Base-by-base conservation (phyloP, 1,140 invertebrate species). In the Drosophila pseudoobscura region DNA sequence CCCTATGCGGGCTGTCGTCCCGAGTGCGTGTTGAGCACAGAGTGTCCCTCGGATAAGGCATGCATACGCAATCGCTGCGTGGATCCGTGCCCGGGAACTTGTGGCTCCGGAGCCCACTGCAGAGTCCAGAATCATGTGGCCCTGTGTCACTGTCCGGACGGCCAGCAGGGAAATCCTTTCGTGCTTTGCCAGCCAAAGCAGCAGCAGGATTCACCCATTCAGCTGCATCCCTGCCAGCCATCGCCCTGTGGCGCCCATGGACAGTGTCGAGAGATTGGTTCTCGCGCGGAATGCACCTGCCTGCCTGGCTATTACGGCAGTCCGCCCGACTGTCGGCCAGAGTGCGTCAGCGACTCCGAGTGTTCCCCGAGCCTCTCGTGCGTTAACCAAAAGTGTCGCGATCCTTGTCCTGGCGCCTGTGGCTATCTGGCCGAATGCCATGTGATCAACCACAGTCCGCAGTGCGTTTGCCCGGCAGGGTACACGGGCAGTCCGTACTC, bases 21-120 rank as follows among this genome's bases (percentile, higher is more conserved):
- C 13, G 96, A 97, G 92, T 97, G 96, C 91, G 94, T 96, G 0
- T 93, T 96, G 76, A 97, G 96, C 91, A 94, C 95, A 2, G 96
- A 97, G 71, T 97, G 96, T 89, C 92, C 95, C 0, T 92, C 94
- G 53, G 92, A 94, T 46, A 95, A 94, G 90, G 94, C 95, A 3
- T 97, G 96, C 83, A 94, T 94, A 54, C 94, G 94, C 68, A 94
- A 95, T 70, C 95, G 94, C 88, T 97, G 96, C 89, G 90, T 94
- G 6, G 94, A 96, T 92, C 95, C 95, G 17, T 97, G 96, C 84
- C 92, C 93, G 15, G 95, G 95, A 56, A 95, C 95, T 1, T 97
- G 96, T 89, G 96, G 95, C 9, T 90, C 92, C 35, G 94, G 93
- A 76, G 95, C 96, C 11, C 91, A 94, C 29, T 98, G 96, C 80